phyloP scores from a whole-genome alignment of 1,140 invertebrate species.

The Diorhabda carinulata region DNA sequence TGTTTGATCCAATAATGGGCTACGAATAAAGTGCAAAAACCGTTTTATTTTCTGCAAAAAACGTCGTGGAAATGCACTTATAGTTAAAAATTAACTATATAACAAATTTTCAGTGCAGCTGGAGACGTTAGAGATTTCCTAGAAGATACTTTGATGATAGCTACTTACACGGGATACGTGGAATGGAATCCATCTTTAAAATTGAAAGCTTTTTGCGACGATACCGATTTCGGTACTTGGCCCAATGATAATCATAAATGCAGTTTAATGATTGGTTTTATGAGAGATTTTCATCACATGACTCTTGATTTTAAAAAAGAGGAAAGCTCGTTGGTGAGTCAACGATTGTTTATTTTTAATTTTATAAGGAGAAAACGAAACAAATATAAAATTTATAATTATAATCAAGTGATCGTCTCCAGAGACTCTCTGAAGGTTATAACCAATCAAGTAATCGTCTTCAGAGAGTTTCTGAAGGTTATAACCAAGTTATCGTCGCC shows the following conservation, averaged over 20 bases:
- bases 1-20: too few relatives aligned
- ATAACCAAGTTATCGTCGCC: too few relatives aligned
- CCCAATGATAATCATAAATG: slow-evolving; percentile 39
- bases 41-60: too few relatives aligned
- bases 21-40: too few relatives aligned
- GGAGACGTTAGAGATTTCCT: slow-evolving; percentile 25
- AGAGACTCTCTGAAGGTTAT: too few relatives aligned
- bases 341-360: background rate
- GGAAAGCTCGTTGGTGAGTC: slow-evolving; percentile 28
- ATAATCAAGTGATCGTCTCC: too few relatives aligned
- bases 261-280: slow-evolving; percentile 35
- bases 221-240: slow-evolving; percentile 35
- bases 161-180: slow-evolving; percentile 32
- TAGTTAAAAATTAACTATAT: too few relatives aligned
- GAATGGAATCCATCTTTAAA: slow-evolving; percentile 32
- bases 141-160: slow-evolving; percentile 27
- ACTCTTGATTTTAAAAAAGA: slow-evolving; percentile 23
- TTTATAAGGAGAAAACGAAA: too few relatives aligned
- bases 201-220: slow-evolving; percentile 34
- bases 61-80: too few relatives aligned
- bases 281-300: slow-evolving; percentile 22
- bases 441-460: too few relatives aligned
- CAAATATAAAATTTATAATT: too few relatives aligned
- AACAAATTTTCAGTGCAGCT: slow-evolving; percentile 24
- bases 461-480: too few relatives aligned